Evolutionary conservation across 2,113 vertebrate species (phyloP), one percentile per base, ranked within the genome.

Genomic region (Shinisaurus crocodilurus): DNA sequence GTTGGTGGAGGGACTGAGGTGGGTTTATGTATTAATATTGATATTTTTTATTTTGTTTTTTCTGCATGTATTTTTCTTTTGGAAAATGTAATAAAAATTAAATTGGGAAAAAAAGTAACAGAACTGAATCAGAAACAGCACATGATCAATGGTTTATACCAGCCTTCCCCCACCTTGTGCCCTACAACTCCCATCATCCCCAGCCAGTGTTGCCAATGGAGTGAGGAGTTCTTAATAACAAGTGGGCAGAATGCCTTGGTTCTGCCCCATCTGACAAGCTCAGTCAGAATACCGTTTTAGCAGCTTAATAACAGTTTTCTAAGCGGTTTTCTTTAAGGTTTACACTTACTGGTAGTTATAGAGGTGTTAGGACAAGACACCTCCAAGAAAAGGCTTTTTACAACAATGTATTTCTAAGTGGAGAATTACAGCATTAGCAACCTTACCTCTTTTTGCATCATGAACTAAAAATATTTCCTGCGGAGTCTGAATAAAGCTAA

Each of bases 321-420:
- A 45, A 37, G 18, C 27, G 48, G 23, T n/a, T 50, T 37, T n/a
- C 1, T 50, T 45, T 90, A 50, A 2, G 32, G 84, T 94, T 89
- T 67, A 75, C 18, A 87, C 70, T 89, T 82, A n/a, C n/a, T n/a
- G n/a, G n/a, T n/a, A 37, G 84, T 12, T 85, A 72, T 1, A 29
- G 50, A 87, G 34, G 32, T 82, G 77, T 63, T 65, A 34, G 43
- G 37, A 82, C 32, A 82, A 86, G 18, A 65, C 40, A 87, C 50
- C 60, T 82, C 76, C 18, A 72, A 74, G 57, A 20, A 57, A 72
- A 72, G 48, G 12, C 23, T 32, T 72, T 65, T 70, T 48, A 74
- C 8, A 74, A 40, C n/a, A 80, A 70, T 54, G 70, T 72, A 60
- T 72, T 90, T 57, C 45, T 89, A 80, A 91, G 87, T 6, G 54